Conservation (phyloP, 2,888 invertebrate species). For the Dryobota labecula region DNA sequence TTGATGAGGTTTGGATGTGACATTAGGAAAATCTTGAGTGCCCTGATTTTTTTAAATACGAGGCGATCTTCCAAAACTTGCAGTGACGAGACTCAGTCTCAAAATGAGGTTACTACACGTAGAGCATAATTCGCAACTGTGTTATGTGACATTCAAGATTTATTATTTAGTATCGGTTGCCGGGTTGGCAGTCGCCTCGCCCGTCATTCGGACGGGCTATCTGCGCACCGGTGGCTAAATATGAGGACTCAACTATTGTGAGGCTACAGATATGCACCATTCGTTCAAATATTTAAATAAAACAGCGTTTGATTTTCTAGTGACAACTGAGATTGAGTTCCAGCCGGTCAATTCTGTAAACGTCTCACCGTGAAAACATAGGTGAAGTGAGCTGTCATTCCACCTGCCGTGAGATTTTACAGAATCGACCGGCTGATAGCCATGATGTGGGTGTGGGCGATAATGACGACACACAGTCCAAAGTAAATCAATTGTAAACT, state of each 20-base stretch:
- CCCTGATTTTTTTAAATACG: background rate
- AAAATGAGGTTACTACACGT: slow-evolving; percentile 54
- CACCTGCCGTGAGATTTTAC: too few relatives aligned
- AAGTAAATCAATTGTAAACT: slow-evolving; percentile 7
- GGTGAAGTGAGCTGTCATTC: too few relatives aligned
- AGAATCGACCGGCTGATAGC: too few relatives aligned
- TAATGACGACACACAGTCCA: background rate
- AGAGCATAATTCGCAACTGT: slow-evolving; percentile 53
- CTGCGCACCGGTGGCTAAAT: slow-evolving; percentile 64
- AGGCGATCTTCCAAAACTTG: background rate
- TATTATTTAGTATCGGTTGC: slow-evolving; percentile 67
- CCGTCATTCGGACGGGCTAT: slow-evolving; percentile 57
- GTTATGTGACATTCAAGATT: slow-evolving; percentile 64
- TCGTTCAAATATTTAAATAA: slow-evolving; percentile 5
- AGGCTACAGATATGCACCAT: slow-evolving; percentile 27
- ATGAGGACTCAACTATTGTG: slow-evolving; percentile 62
- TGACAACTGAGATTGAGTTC: background rate
- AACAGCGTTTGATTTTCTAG: background rate
- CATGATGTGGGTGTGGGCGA: background rate
- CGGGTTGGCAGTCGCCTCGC: slow-evolving; percentile 68
- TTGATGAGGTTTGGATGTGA: background rate
- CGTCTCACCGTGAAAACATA: too few relatives aligned
- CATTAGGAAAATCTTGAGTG: background rate
- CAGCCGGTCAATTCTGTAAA: too few relatives aligned
- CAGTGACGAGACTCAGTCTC: slow-evolving; percentile 26